phyloP scores from a whole-genome alignment of 1,140 invertebrate species.

The Saxidomus purpurata region DNA sequence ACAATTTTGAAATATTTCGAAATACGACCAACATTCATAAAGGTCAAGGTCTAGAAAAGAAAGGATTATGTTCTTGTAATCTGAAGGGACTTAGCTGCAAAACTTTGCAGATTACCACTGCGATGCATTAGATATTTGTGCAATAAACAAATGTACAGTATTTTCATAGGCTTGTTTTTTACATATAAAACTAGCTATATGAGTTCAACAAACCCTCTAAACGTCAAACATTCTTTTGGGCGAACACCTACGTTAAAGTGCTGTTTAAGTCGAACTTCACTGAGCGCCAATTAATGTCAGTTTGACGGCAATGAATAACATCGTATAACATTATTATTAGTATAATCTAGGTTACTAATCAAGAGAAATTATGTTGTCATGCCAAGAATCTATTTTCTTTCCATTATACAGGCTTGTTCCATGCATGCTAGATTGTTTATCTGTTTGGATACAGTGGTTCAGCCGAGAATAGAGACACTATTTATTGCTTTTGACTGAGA shows the following conservation, averaged over 20 bases:
- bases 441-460: neutral
- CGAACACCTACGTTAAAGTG: neutral
- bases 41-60: no score
- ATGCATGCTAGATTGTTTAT: neutral
- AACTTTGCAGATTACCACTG: no score
- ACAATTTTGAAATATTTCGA: no score
- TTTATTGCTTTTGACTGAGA: no score
- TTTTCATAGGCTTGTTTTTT: no score
- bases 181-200: neutral
- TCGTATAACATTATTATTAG: neutral
- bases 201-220: neutral
- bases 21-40: no score
- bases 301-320: neutral
- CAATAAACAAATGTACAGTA: no score
- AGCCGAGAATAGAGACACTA: neutral
- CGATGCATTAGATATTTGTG: no score
- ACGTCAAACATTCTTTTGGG: neutral
- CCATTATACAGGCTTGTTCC: conserved; percentile 3
- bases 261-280: neutral
- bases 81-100: no score
- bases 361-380: conserved; percentile 11
- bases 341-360: conserved; percentile 17
- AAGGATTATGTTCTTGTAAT: no score
- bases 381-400: conserved; percentile 33
- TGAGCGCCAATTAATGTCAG: neutral